phyloP scores from a whole-genome alignment of 2,113 vertebrate genomes.

The Emberiza fucata region DNA sequence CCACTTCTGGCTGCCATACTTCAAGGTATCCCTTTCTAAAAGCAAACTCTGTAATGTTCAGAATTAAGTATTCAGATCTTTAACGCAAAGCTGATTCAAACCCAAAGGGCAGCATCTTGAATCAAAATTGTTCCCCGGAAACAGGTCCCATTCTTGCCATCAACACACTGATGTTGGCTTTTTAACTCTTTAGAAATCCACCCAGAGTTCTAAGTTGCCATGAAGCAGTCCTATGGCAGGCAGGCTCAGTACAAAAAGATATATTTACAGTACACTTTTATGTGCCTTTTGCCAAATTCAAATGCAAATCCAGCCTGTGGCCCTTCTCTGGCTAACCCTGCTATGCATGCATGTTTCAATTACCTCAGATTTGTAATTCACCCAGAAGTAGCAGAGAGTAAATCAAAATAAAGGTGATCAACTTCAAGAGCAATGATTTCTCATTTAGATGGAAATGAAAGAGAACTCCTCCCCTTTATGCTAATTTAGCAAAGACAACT shows the following conservation, averaged over 20 bases:
- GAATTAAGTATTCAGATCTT: constrained; percentile 44
- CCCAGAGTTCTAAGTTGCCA: background rate
- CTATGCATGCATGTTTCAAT: background rate
- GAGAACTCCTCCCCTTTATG: constrained; percentile 41
- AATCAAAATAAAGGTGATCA: constrained; percentile 34
- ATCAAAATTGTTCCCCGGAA: constrained; percentile 25
- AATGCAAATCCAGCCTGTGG: constrained; percentile 23
- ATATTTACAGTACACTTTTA: constrained; percentile 17
- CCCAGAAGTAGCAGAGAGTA: background rate
- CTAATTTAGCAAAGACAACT: constrained; percentile 30
- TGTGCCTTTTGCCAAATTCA: constrained; percentile 4
- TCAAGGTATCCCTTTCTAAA: background rate
- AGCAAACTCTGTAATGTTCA: constrained; percentile 29
- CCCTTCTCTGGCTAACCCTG: background rate
- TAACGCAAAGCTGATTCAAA: constrained; percentile 32
- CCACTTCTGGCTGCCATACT: constrained; percentile 4
- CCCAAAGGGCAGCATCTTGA: constrained; percentile 29
- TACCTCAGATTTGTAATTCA: constrained; percentile 6
- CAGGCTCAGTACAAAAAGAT: background rate
- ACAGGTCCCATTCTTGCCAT: background rate
- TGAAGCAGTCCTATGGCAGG: background rate
- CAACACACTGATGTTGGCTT: background rate
- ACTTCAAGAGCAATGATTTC: constrained; percentile 28
- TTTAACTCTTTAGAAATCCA: background rate
- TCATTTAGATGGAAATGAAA: constrained; percentile 33